A percentile compares a stretch with the other conserved stretches of the same genome.
Conservation (phyloP, 2,888 invertebrate genomes). For the Drosophila buzzatii region DNA sequence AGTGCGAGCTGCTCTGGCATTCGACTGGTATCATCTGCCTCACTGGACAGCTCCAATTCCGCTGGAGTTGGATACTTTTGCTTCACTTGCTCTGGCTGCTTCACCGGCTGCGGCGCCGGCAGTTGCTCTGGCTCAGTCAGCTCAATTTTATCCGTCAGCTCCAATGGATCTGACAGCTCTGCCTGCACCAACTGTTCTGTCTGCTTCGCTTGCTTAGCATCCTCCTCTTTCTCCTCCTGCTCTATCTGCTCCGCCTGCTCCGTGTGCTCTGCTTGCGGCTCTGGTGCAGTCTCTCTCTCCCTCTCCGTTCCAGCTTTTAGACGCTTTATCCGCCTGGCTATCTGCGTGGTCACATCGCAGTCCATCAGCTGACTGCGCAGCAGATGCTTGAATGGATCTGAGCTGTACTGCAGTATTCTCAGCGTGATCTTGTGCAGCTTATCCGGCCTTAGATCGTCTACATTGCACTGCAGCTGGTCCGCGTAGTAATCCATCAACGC, state of each 20-base stretch:
- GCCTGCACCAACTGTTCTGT: neutral
- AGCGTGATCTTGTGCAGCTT: conserved; percentile 32
- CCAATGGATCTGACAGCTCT: neutral
- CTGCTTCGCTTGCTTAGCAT: neutral
- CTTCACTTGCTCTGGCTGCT: neutral
- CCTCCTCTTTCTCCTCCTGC: neutral
- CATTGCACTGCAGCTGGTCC: conserved; percentile 23
- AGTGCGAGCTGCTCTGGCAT: conserved; percentile 15
- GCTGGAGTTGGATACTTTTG: neutral
- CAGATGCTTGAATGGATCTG: conserved; percentile 49
- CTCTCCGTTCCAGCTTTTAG: neutral
- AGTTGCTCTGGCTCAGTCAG: neutral
- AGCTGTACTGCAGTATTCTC: conserved; percentile 28
- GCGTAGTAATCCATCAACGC: conserved; percentile 30
- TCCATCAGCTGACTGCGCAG: conserved; percentile 46
- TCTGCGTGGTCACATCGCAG: conserved; percentile 44
- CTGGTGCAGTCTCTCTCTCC: neutral
- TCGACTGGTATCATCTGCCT: neutral
- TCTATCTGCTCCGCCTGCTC: neutral
- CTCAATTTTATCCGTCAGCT: neutral
- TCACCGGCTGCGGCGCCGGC: neutral
- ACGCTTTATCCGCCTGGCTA: conserved; percentile 16
- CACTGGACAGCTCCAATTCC: neutral
- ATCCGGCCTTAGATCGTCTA: conserved; percentile 37
- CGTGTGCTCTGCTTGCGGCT: neutral